These are phyloP conservation scores for Eurytoma adleriae DNA, from an alignment of 2,888 invertebrate species.

Conservation along the genomic window DNA sequence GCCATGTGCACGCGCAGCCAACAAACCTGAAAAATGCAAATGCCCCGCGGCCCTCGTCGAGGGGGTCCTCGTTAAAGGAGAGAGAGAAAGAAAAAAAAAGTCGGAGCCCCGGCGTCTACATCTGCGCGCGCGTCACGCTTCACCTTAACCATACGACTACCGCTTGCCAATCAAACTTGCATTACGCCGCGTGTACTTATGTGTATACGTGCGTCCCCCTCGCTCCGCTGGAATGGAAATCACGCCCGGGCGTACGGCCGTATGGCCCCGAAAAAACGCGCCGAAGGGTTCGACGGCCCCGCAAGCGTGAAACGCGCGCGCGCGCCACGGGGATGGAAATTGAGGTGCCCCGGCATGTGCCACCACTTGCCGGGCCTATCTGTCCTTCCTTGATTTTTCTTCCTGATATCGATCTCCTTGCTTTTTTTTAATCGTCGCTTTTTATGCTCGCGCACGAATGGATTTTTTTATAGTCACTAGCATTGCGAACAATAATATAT, in stretches of 20 bases:
- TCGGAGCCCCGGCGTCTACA: constrained; percentile 6
- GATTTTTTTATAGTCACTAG: no score
- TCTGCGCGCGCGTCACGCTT: constrained; percentile 8
- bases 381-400: not conserved
- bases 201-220: not conserved
- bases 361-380: no score
- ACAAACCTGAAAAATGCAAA: constrained; percentile 38
- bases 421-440: no score
- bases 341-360: no score
- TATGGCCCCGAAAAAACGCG: constrained; percentile 10
- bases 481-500: no score
- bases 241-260: constrained; percentile 15
- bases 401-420: no score
- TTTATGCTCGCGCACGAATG: no score
- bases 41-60: constrained; percentile 2
- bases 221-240: constrained; percentile 6
- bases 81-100: not conserved
- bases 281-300: constrained; percentile 38
- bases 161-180: constrained; percentile 12
- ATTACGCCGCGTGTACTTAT: constrained; percentile 2
- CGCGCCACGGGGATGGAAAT: not conserved
- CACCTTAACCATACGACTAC: not conserved
- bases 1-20: not conserved
- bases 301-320: constrained; percentile 52
- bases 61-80: not conserved